Conservation (phyloP, 2,113 vertebrate genomes). For the Sula dactylatra region DNA sequence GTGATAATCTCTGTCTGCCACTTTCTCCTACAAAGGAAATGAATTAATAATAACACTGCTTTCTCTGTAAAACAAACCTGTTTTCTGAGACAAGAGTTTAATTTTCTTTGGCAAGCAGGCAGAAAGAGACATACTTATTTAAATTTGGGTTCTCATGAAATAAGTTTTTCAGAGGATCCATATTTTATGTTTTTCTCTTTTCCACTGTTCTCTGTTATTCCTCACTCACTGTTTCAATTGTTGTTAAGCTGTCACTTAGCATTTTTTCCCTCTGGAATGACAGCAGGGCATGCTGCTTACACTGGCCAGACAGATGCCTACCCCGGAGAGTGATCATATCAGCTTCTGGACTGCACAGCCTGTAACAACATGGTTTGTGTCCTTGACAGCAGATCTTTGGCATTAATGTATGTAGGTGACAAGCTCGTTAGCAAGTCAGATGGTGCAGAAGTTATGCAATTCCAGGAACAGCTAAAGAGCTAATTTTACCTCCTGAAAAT, state of each 20-base stretch:
- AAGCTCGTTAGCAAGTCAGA: background rate
- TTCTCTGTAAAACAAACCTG: background rate
- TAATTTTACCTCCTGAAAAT: background rate
- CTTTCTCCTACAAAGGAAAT: background rate
- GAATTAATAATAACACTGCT: background rate
- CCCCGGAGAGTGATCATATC: conserved; percentile 25
- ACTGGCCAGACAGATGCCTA: conserved; percentile 43
- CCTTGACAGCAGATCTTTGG: conserved; percentile 34
- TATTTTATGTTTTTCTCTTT: background rate
- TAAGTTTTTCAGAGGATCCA: background rate
- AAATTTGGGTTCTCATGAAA: background rate
- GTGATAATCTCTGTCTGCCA: background rate
- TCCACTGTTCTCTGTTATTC: background rate
- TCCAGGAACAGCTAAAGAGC: background rate
- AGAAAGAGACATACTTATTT: background rate
- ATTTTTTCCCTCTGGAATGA: conserved; percentile 47
- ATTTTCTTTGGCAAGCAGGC: background rate
- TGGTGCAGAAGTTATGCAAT: background rate
- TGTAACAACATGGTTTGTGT: background rate
- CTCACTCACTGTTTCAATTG: background rate
- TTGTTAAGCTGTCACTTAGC: conserved; percentile 46
- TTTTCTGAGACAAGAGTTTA: background rate
- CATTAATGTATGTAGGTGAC: background rate
- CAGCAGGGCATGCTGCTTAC: conserved; percentile 30
- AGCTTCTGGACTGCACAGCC: conserved; percentile 10